Evolutionary conservation across 1,140 invertebrate species (phyloP).

Genomic region (Mizuhopecten yessoensis): DNA sequence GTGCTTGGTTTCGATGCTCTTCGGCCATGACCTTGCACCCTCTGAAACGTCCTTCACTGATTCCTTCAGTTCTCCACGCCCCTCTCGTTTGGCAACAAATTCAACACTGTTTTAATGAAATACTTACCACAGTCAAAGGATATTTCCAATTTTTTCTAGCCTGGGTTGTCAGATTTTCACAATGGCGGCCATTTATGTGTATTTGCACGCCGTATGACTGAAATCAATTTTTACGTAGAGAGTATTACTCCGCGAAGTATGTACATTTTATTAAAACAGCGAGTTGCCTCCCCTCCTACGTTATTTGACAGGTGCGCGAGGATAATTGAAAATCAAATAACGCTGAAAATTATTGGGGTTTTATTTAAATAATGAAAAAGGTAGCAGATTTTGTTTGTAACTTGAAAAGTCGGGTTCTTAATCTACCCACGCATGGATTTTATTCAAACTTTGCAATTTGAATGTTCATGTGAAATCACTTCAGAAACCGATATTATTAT

Average conservation of each 20-base stretch:
- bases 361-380: too few species aligned
- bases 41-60: conserved; percentile 65
- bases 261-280: background rate
- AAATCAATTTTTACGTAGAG: conserved; percentile 39
- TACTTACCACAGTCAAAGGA: background rate
- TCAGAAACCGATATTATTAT: too few species aligned
- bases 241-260: conserved; percentile 13
- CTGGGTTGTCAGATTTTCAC: conserved; percentile 44
- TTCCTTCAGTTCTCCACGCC: conserved; percentile 47
- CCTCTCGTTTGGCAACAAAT: conserved; percentile 9
- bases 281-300: background rate
- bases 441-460: too few species aligned
- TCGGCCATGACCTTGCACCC: conserved; percentile 65
- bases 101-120: background rate
- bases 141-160: background rate
- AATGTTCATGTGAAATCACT: too few species aligned
- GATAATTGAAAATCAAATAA: too few species aligned
- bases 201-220: conserved; percentile 25
- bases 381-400: too few species aligned
- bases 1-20: conserved; percentile 55
- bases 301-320: background rate
- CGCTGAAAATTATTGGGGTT: too few species aligned
- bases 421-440: too few species aligned
- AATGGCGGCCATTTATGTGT: conserved; percentile 51
- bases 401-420: too few species aligned